Percentiles rank a stretch among this genome's conserved stretches.
phyloP scores from a whole-genome alignment of 2,113 vertebrate genomes.

The Macrotus californicus region DNA sequence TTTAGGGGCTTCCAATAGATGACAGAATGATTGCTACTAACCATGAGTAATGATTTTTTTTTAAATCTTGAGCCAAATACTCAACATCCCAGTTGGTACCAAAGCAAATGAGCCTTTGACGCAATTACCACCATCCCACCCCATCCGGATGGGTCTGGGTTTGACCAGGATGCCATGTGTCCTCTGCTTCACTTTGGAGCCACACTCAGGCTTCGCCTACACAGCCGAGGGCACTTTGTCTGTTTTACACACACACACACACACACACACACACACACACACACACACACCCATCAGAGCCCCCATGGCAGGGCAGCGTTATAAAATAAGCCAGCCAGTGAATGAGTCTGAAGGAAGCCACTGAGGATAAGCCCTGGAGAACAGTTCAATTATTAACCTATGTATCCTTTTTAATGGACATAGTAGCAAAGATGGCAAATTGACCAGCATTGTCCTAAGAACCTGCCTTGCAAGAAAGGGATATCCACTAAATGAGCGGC shows the following conservation, averaged over 20 bases:
- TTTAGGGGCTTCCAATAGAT: neutral
- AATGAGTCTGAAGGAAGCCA: neutral
- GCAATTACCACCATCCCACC: rapidly evolving
- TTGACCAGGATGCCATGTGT: rapidly evolving
- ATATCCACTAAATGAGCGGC: neutral
- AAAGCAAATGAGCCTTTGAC: neutral
- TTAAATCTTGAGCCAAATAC: neutral
- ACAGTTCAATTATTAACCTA: neutral
- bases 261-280: neutral
- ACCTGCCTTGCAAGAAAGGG: neutral
- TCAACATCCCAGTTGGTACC: neutral
- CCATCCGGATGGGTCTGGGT: too few species aligned
- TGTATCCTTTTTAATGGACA: neutral
- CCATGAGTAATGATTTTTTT: neutral
- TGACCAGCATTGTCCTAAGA: neutral
- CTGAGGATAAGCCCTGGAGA: neutral
- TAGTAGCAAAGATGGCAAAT: neutral
- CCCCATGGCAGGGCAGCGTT: rapidly evolving
- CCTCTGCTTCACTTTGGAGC: neutral
- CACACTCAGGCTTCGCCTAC: neutral
- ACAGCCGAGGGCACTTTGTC: neutral
- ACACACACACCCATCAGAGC: neutral
- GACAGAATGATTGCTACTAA: neutral
- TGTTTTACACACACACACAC: neutral
- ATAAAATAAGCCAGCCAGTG: neutral